Base-by-base conservation (phyloP, 2,113 vertebrate genomes). In the Petrocephalus zakoni region DNA sequence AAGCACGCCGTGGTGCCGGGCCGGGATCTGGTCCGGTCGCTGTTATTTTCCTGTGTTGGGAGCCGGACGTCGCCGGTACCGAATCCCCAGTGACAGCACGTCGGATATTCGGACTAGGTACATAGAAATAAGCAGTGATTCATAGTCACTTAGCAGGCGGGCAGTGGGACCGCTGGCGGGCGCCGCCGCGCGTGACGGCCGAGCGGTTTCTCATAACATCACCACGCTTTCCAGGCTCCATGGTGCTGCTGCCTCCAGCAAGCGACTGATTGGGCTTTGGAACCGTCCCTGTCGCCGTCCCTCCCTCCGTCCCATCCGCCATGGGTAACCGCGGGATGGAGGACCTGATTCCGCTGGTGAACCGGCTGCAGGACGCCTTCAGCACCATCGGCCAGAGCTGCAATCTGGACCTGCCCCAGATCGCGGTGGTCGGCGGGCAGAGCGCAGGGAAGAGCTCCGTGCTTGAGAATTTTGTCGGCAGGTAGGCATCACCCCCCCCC, bases 261-360 rank as follows among this genome's bases (percentile, higher is more conserved):
- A 51, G 68, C n/a, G 25, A n/a, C 13, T 53, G 87, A 88, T 29
- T 82, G 75, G 19, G 52, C 15, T 2, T 82, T 61, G 86, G 21
- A 88, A 82, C 58, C 78, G 88, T 42, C 64, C 0, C 29, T 46
- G 53, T 0, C 52, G 42, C 89, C 56, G 87, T 90, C 91, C 37
- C 89, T 90, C 90, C 91, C 89, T 89, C 88, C 87, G 88, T 9
- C 90, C 88, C 25, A 90, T 49, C 94, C 88, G 92, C 91, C 90
- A 96, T 96, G 95, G 95, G 95, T 86, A 96, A 96, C 93, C 94
- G 93, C 87, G 97, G 96, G 95, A 98, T 98, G 98, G 97, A 98
- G 94, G 97, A 97, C n/a, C 95, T 98, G 46, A 98, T 99, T 91
- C 97, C 97, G 51, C 93, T 98, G 92, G 97, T 99, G 86, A 98